Evolutionary conservation across 2,888 invertebrate species (phyloP).

Genomic region (Aphidius colemani): DNA sequence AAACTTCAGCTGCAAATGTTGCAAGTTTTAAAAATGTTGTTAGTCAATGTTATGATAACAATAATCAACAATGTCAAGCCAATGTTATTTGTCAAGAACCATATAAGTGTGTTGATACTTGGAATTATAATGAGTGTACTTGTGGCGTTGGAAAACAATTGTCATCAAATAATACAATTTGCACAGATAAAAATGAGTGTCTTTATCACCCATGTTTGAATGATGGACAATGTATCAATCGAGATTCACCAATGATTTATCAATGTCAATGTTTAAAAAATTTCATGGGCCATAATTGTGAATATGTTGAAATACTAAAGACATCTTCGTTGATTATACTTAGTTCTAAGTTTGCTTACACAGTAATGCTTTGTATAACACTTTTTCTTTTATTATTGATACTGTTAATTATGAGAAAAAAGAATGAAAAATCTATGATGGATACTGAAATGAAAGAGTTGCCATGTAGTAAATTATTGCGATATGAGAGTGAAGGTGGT

Average conservation of each 20-base stretch:
- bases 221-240: slow-evolving; percentile 90
- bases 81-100: slow-evolving; percentile 92
- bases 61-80: slow-evolving; percentile 87
- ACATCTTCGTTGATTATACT: too few relatives aligned
- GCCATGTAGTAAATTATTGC: slow-evolving; percentile 93
- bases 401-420: not conserved
- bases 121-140: slow-evolving; percentile 99
- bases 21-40: slow-evolving; percentile 92
- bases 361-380: too few relatives aligned
- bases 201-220: slow-evolving; percentile 92
- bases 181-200: slow-evolving; percentile 95
- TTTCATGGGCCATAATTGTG: slow-evolving; percentile 94
- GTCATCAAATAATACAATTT: slow-evolving; percentile 85
- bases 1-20: slow-evolving; percentile 94
- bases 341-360: too few relatives aligned
- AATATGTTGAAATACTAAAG: slow-evolving; percentile 87
- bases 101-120: slow-evolving; percentile 93
- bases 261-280: slow-evolving; percentile 91
- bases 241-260: slow-evolving; percentile 83
- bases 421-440: slow-evolving; percentile 64
- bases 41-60: slow-evolving; percentile 91
- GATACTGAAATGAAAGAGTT: slow-evolving; percentile 91
- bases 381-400: not conserved
- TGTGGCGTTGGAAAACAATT: slow-evolving; percentile 93
- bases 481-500: slow-evolving; percentile 95